Conservation (phyloP, 2,113 vertebrate genomes). For the Oncorhynchus keta region DNA sequence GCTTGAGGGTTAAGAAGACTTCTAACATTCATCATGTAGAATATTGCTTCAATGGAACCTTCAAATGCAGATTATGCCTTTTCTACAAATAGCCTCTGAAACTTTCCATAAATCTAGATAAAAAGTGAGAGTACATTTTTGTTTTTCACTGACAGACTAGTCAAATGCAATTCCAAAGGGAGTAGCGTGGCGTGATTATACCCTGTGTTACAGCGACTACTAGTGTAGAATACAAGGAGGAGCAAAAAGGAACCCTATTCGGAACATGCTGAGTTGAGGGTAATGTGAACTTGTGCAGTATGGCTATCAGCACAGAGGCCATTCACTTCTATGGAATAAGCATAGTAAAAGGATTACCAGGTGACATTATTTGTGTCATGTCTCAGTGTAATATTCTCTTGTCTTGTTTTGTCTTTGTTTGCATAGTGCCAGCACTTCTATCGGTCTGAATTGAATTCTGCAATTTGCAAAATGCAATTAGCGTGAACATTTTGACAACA, state of each 20-base stretch:
- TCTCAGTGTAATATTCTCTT: background rate
- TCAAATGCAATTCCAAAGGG: background rate
- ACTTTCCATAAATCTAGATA: background rate
- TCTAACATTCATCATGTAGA: too few species aligned
- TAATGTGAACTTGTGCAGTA: conserved; percentile 24
- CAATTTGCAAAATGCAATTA: background rate
- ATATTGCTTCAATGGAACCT: background rate
- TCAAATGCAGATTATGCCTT: background rate
- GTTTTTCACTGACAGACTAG: background rate
- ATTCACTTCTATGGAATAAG: background rate
- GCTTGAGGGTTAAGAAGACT: too few species aligned
- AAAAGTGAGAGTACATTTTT: background rate
- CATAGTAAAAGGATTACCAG: background rate
- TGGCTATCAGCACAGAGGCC: background rate
- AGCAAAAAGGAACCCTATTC: background rate
- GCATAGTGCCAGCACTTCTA: background rate
- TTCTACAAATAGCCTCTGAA: background rate
- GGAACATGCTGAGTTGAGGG: conserved; percentile 59
- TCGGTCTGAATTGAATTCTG: background rate
- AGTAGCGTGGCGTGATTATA: background rate
- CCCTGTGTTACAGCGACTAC: conserved; percentile 32
- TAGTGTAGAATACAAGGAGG: conserved; percentile 23
- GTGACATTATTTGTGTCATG: background rate
- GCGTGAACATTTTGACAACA: too few species aligned
- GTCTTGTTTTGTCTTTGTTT: background rate